Evolutionary conservation across 2,797 vertebrate species (phyloP), one percentile per base, ranked within the genome.

Genomic region (Sebastiscus tertius): DNA sequence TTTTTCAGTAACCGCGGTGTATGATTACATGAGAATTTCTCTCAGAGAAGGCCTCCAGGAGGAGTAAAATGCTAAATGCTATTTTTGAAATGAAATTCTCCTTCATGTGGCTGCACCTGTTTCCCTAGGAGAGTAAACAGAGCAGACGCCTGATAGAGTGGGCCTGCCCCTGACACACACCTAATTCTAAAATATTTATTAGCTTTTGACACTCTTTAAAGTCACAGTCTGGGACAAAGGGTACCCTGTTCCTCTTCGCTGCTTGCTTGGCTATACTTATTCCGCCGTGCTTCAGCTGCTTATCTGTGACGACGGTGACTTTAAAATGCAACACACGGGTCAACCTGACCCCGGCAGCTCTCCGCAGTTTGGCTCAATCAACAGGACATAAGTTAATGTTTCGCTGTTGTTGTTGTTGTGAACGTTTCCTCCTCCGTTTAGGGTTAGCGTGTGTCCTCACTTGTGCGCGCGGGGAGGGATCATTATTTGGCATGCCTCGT

Each of bases 101-200:
- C 97, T 97, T 97, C 97, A 96, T 97, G 96, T 95, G 93, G 91
- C 94, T 96, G 97, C 97, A 99, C 97, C 98, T 98, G 98, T 98
- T 97, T 96, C 94, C 92, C 96, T 95, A 95, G 95, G 96, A 98
- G 97, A 97, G 96, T 96, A 93, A 96, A 96, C 96, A 94, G 96
- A 97, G 95, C 97, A 98, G 97, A 97, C 96, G 97, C 96, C 96
- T 96, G 95, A 96, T 95, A 91, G 96, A 97, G 94, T 94, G 96
- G 95, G 95, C 88, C 90, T 80, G 91, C 85, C 97, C 94, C 95
- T 95, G 96, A 97, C 91, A 96, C 96, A 96, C 97, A 97, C 96
- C 96, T 97, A 96, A 96, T 96, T 96, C 96, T 99, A 96, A 99
- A 99, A 99, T 98, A 99, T 99, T 99, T 98, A 99, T 99, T 96